Conservation (phyloP, 2,797 vertebrate genomes). For the Lithobates sylvaticus region DNA sequence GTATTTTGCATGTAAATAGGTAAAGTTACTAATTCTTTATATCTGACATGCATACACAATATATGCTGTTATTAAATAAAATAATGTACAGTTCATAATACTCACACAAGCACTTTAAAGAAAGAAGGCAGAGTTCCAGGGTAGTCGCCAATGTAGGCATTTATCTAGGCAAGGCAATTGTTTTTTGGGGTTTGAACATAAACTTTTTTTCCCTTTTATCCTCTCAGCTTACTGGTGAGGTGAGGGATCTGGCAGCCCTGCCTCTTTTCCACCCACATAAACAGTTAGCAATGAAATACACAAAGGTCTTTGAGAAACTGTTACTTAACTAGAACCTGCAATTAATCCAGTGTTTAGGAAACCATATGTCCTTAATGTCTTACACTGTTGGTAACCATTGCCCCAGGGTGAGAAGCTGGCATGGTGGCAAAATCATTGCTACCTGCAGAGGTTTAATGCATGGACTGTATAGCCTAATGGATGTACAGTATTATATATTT, state of each 20-base stretch:
- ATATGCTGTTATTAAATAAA: neutral
- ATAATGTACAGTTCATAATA: conserved; percentile 29
- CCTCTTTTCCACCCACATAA: conserved; percentile 60
- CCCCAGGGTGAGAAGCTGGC: conserved; percentile 22
- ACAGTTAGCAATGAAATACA: conserved; percentile 58
- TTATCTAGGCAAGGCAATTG: conserved; percentile 48
- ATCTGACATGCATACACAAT: neutral
- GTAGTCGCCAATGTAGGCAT: conserved; percentile 41
- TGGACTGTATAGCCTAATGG: neutral
- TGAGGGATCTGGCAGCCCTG: conserved; percentile 53
- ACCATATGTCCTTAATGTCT: conserved; percentile 53
- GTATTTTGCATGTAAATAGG: neutral
- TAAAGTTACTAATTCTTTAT: neutral
- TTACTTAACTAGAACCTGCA: conserved; percentile 57
- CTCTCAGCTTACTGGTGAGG: conserved; percentile 55
- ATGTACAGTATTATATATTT: neutral
- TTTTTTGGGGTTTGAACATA: conserved; percentile 29
- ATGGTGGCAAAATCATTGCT: conserved; percentile 31
- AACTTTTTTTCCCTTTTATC: conserved; percentile 54
- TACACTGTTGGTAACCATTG: conserved; percentile 39
- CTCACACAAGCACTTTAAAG: conserved; percentile 48
- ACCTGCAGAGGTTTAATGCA: neutral
- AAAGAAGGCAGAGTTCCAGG: conserved; percentile 39
- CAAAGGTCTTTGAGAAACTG: conserved; percentile 58
- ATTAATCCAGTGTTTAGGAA: conserved; percentile 57